Evolutionary conservation across 2,797 vertebrate species (phyloP).

Genomic region (Pygocentrus nattereri): DNA sequence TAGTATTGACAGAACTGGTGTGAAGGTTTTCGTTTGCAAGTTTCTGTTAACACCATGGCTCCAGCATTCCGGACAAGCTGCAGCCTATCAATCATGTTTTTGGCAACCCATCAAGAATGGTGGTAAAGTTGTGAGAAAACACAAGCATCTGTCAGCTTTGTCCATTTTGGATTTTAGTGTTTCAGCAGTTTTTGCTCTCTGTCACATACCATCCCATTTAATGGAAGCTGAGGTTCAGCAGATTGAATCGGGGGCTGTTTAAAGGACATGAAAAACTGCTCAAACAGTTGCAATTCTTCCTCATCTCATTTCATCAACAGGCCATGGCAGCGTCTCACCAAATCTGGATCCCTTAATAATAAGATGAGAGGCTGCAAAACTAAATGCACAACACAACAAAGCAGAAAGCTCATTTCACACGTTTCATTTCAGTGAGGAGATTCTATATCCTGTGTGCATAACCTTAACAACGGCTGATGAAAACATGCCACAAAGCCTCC

Average conservation of each 20-base stretch:
- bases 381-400: slow-evolving; percentile 53
- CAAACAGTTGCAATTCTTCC: slow-evolving; percentile 62
- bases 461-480: slow-evolving; percentile 55
- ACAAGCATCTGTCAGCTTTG: background rate
- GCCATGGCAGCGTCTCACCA: slow-evolving; percentile 65
- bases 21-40: background rate
- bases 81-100: background rate
- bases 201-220: slow-evolving; percentile 46
- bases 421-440: slow-evolving; percentile 56
- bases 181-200: background rate
- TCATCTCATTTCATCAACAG: slow-evolving; percentile 71
- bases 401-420: slow-evolving; percentile 42
- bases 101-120: background rate
- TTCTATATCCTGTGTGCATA: slow-evolving; percentile 57
- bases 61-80: background rate
- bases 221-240: slow-evolving; percentile 57
- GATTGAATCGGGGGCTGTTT: slow-evolving; percentile 58
- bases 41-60: background rate
- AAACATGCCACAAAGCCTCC: slow-evolving; percentile 65
- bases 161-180: background rate
- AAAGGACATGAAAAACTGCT: slow-evolving; percentile 63
- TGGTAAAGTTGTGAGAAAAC: background rate
- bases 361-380: slow-evolving; percentile 65
- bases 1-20: background rate
- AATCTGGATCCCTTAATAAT: slow-evolving; percentile 67